A percentile compares a stretch with the other conserved stretches of the same genome.
phyloP scores from a whole-genome alignment of 2,888 invertebrate species.

The Caenorhabditis sp. region DNA sequence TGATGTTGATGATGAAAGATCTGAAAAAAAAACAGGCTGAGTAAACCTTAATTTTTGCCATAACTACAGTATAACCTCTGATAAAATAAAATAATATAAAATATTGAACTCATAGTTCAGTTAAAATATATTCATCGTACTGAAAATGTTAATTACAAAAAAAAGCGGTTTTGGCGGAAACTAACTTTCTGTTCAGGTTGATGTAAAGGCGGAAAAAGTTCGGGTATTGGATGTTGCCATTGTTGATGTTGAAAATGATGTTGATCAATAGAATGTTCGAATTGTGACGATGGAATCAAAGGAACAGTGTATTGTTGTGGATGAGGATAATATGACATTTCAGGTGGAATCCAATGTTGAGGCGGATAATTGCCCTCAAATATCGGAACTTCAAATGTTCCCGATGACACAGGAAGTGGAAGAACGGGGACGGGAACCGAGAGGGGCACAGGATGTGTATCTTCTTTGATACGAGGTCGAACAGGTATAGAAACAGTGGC shows the following conservation, averaged over 20 bases:
- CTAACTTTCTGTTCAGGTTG: neutral
- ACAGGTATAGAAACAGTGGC: constrained; percentile 13
- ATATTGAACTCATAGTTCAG: neutral
- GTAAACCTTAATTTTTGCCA: neutral
- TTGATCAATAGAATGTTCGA: neutral
- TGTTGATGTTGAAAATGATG: neutral
- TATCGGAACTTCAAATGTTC: neutral
- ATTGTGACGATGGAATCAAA: neutral
- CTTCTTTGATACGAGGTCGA: neutral
- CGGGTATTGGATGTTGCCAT: neutral
- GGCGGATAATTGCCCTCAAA: neutral
- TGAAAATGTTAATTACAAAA: neutral
- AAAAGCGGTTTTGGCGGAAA: neutral
- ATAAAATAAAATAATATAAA: neutral
- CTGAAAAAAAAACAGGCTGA: neutral
- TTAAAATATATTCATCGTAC: neutral
- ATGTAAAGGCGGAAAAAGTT: neutral
- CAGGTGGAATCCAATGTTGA: neutral
- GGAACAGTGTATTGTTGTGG: neutral
- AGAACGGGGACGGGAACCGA: neutral
- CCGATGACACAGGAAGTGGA: neutral
- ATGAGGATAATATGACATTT: neutral
- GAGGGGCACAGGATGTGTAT: neutral
- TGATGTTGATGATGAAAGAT: neutral
- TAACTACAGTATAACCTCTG: neutral